Conservation (phyloP, 2,797 vertebrate species). For the Ctenopoma kingsleyae region DNA sequence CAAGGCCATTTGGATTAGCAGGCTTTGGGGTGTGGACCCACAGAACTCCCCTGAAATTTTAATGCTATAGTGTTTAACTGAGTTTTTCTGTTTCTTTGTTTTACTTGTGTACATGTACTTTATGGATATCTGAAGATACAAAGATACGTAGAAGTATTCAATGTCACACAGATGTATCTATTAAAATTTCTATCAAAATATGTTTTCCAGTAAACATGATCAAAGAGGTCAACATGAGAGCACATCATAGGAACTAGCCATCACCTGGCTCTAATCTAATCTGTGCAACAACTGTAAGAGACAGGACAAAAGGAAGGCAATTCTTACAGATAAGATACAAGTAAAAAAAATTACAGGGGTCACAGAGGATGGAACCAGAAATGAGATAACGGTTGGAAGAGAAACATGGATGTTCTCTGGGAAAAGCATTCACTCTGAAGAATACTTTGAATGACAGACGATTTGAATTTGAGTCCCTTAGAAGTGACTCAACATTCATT, state of each 20-base stretch:
- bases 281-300: slow-evolving; percentile 14
- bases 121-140: background rate
- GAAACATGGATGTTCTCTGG: slow-evolving; percentile 5
- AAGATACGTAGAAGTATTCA: background rate
- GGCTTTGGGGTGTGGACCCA: slow-evolving; percentile 30
- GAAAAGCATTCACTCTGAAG: background rate
- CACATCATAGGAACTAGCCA: background rate
- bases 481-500: background rate
- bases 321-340: slow-evolving; percentile 7
- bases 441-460: background rate
- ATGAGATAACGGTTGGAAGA: background rate
- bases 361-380: slow-evolving; percentile 7
- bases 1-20: slow-evolving; percentile 49
- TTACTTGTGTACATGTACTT: background rate
- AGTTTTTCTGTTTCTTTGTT: background rate
- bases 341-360: background rate
- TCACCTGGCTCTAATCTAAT: slow-evolving; percentile 14
- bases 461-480: slow-evolving; percentile 13
- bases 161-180: too few species aligned
- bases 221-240: slow-evolving; percentile 8
- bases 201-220: slow-evolving; percentile 10
- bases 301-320: background rate
- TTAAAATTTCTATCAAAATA: background rate
- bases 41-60: slow-evolving; percentile 31
- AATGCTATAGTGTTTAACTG: slow-evolving; percentile 2